phyloP scores from a whole-genome alignment of 2,113 vertebrate species.

The Chaetodon trifascialis region DNA sequence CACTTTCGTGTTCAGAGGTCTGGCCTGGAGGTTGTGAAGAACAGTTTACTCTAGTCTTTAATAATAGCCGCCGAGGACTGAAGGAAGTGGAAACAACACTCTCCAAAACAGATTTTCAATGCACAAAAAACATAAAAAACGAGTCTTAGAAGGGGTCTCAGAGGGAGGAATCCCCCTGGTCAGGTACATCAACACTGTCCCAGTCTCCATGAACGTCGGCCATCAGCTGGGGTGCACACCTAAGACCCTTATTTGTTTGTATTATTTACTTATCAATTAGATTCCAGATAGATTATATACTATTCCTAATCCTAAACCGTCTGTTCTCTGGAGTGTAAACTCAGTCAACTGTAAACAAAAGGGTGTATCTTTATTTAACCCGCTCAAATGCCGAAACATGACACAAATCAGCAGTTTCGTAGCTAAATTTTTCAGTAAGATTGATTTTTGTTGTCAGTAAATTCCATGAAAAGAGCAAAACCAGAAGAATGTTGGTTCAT shows the following conservation, averaged over 20 bases:
- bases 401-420: background rate
- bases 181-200: background rate
- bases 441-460: background rate
- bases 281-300: too few species aligned
- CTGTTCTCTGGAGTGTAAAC: too few species aligned
- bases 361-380: background rate
- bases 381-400: too few species aligned
- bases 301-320: too few species aligned
- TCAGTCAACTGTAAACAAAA: background rate
- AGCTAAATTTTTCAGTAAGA: too few species aligned
- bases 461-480: too few species aligned
- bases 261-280: too few species aligned
- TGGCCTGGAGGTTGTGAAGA: background rate
- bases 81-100: background rate
- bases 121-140: background rate
- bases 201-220: background rate
- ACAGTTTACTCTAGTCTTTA: background rate
- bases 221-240: background rate
- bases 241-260: background rate
- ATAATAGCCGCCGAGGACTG: constrained; percentile 11
- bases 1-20: constrained; percentile 21
- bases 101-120: background rate
- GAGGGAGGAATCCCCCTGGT: background rate
- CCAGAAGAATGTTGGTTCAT: too few species aligned
- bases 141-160: background rate